Evolutionary conservation across 2,888 invertebrate genomes (phyloP).

Genomic region (Parnassius orleans): DNA sequence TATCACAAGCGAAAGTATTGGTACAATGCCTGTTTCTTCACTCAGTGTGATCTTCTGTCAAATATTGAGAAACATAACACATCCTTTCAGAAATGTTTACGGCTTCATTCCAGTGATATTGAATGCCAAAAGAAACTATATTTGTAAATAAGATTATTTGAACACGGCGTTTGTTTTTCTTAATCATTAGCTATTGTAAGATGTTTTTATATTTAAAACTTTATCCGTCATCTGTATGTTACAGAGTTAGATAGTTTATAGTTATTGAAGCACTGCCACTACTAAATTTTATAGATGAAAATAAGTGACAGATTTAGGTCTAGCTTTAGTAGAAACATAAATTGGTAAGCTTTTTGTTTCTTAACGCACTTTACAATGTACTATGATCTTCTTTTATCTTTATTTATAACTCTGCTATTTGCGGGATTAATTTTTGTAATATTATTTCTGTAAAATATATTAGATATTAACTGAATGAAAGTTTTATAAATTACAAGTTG

Average conservation of each 20-base stretch:
- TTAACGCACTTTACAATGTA: constrained; percentile 13
- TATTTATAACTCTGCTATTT: no score
- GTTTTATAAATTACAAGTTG: no score
- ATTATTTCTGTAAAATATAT: no score
- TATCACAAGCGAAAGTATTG: constrained; percentile 30
- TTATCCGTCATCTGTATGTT: constrained; percentile 17
- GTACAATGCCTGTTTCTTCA: constrained; percentile 1
- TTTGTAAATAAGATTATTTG: constrained; percentile 21
- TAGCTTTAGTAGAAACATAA: constrained; percentile 34
- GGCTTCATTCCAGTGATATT: constrained; percentile 62
- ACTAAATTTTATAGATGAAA: constrained; percentile 47
- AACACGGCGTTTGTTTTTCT: neutral
- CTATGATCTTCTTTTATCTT: no score
- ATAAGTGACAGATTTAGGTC: constrained; percentile 43
- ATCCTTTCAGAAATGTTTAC: constrained; percentile 30
- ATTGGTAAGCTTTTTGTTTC: constrained; percentile 17
- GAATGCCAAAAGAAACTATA: constrained; percentile 55
- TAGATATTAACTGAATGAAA: no score
- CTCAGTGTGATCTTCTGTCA: constrained; percentile 1
- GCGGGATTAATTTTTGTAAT: no score
- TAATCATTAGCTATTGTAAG: constrained; percentile 10
- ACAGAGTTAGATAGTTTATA: constrained; percentile 34
- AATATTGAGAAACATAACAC: neutral
- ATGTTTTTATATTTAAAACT: constrained; percentile 13
- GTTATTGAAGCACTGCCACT: constrained; percentile 74